These are phyloP conservation scores for Ormia ochracea DNA, from an alignment of 2,888 invertebrate species.

Conservation along the genomic window DNA sequence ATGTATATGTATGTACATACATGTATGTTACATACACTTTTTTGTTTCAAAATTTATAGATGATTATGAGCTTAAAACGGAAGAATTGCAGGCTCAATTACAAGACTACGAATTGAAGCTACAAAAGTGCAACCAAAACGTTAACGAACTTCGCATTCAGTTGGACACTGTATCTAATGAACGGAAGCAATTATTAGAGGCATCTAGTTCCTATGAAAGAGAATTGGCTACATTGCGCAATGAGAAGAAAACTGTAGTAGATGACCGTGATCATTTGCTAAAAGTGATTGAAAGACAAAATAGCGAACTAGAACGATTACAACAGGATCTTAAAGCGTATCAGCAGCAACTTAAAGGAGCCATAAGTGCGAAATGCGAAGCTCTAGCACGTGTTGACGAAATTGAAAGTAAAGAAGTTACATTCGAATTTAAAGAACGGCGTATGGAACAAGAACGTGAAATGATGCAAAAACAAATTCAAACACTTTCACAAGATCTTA, in stretches of 20 bases:
- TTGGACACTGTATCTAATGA: slow-evolving; percentile 81
- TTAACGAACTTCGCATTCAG: slow-evolving; percentile 82
- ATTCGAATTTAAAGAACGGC: slow-evolving; percentile 88
- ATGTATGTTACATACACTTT: too few species aligned
- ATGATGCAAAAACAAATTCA: slow-evolving; percentile 87
- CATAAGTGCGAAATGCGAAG: slow-evolving; percentile 89
- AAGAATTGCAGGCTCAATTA: slow-evolving; percentile 81
- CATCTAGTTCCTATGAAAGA: slow-evolving; percentile 81
- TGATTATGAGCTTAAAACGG: slow-evolving; percentile 70
- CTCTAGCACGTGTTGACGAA: slow-evolving; percentile 87
- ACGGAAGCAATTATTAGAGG: slow-evolving; percentile 81
- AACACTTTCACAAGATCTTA: slow-evolving; percentile 86
- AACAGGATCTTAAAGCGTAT: slow-evolving; percentile 82
- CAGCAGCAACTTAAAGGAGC: slow-evolving; percentile 86
- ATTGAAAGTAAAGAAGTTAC: slow-evolving; percentile 87
- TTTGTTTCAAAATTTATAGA: slow-evolving; percentile 57
- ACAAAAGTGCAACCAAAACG: slow-evolving; percentile 80
- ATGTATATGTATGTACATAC: too few species aligned
- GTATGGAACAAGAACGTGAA: slow-evolving; percentile 88
- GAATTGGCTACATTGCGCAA: slow-evolving; percentile 83
- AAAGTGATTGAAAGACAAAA: slow-evolving; percentile 85
- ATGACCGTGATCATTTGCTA: slow-evolving; percentile 86
- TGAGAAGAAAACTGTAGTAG: slow-evolving; percentile 83
- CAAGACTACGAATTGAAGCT: slow-evolving; percentile 82
- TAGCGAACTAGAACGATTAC: slow-evolving; percentile 84